Conservation (phyloP, 2,888 invertebrate species). For the Ochropleura leucogaster region DNA sequence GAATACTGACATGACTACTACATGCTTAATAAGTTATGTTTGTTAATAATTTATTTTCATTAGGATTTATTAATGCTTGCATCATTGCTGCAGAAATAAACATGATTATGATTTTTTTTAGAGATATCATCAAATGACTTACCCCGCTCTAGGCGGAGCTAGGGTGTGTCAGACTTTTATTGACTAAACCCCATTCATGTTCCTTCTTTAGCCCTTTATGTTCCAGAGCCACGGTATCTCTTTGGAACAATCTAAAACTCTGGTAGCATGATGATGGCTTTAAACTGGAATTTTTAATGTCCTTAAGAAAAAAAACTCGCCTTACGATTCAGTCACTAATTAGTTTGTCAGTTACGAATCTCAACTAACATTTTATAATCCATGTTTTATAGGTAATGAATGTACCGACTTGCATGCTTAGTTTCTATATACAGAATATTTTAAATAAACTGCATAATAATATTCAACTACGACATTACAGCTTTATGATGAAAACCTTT, state of each 20-base stretch:
- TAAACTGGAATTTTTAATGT: background rate
- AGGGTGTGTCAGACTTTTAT: no score
- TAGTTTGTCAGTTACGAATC: background rate
- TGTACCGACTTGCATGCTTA: background rate
- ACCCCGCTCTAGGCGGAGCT: no score
- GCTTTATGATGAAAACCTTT: constrained; percentile 29
- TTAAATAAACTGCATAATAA: constrained; percentile 23
- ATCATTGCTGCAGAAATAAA: background rate
- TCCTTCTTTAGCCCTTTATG: no score
- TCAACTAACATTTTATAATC: background rate
- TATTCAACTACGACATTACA: constrained; percentile 18
- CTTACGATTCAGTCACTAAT: no score
- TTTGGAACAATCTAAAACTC: no score
- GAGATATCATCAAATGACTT: no score
- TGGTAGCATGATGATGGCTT: background rate
- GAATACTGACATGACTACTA: constrained; percentile 22
- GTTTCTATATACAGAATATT: background rate
- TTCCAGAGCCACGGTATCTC: no score
- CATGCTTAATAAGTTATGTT: constrained; percentile 10
- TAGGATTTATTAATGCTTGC: constrained; percentile 15
- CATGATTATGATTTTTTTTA: background rate
- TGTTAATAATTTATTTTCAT: constrained; percentile 15
- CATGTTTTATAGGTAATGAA: background rate
- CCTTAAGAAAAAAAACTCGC: no score
- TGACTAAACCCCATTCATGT: no score